These are phyloP conservation scores for Eumaeus atala DNA, from an alignment of 1,140 invertebrate species.

Conservation along the genomic window DNA sequence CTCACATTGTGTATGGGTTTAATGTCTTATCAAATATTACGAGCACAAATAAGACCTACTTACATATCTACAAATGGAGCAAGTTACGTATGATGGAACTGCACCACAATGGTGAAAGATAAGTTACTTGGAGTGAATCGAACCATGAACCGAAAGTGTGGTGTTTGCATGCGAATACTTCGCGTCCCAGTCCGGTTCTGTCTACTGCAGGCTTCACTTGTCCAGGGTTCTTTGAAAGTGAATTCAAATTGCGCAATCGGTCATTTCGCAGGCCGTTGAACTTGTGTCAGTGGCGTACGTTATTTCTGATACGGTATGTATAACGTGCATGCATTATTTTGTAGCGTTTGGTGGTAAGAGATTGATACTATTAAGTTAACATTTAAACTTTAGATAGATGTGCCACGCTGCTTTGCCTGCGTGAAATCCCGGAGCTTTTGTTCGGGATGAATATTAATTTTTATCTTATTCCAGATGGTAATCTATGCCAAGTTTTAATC, in stretches of 20 bases:
- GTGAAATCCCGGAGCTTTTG: no score
- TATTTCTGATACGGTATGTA: conserved; percentile 1
- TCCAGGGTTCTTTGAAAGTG: conserved; percentile 29
- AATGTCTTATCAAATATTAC: no score
- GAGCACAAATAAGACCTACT: conserved; percentile 17
- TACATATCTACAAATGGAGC: conserved; percentile 37
- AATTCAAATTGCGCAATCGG: conserved; percentile 22
- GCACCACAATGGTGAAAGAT: conserved; percentile 73
- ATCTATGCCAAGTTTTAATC: no score
- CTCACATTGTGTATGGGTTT: no score
- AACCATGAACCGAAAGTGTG: conserved; percentile 71
- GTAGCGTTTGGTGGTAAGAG: no score
- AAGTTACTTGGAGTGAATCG: conserved; percentile 71
- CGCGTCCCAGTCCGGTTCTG: conserved; percentile 57
- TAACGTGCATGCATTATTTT: not conserved
- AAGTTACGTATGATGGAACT: conserved; percentile 48
- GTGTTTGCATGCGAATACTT: conserved; percentile 66
- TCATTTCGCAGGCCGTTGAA: conserved; percentile 12
- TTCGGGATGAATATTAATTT: no score
- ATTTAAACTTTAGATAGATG: no score
- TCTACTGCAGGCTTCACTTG: conserved; percentile 45
- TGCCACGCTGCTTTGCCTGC: no score
- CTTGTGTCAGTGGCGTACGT: conserved; percentile 11
- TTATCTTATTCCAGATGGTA: no score
- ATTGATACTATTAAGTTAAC: no score